These are phyloP conservation scores for Mesembrinibis cayennensis DNA, from an alignment of 2,113 vertebrate species.

Conservation along the genomic window DNA sequence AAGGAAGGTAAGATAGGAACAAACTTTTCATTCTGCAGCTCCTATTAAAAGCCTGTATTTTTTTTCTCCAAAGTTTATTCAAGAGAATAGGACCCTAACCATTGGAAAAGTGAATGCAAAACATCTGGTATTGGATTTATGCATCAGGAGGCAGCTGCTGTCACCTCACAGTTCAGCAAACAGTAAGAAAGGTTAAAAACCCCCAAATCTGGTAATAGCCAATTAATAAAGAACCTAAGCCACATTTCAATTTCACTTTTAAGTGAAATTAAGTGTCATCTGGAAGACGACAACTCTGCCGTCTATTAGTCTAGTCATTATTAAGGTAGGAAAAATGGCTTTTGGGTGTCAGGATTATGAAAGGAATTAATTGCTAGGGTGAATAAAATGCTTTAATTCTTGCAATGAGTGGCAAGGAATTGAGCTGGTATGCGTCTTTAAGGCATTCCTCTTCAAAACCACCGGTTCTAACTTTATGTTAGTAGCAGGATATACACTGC, in stretches of 20 bases:
- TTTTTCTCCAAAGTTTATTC: not conserved
- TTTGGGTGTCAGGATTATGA: not conserved
- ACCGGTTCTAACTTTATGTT: not conserved
- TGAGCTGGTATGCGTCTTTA: conserved; percentile 9
- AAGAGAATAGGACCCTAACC: not conserved
- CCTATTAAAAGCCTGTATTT: not conserved
- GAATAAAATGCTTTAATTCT: conserved; percentile 2
- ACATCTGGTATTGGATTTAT: not conserved
- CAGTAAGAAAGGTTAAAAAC: not conserved
- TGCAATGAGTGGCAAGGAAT: not conserved
- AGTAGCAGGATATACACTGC: conserved; percentile 21
- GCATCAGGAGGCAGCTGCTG: not conserved
- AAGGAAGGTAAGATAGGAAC: not conserved
- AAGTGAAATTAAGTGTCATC: not conserved
- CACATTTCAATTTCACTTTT: not conserved
- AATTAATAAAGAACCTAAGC: not conserved
- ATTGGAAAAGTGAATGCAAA: not conserved
- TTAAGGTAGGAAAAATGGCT: not conserved
- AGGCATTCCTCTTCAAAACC: conserved; percentile 51
- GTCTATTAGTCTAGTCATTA: not conserved
- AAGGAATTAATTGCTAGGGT: not conserved
- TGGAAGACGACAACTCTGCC: not conserved
- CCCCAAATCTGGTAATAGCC: not conserved
- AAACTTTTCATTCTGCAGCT: not conserved
- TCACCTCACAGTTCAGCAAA: not conserved